phyloP scores from a whole-genome alignment of 2,888 invertebrate genomes.

The Ophion obscuratus region DNA sequence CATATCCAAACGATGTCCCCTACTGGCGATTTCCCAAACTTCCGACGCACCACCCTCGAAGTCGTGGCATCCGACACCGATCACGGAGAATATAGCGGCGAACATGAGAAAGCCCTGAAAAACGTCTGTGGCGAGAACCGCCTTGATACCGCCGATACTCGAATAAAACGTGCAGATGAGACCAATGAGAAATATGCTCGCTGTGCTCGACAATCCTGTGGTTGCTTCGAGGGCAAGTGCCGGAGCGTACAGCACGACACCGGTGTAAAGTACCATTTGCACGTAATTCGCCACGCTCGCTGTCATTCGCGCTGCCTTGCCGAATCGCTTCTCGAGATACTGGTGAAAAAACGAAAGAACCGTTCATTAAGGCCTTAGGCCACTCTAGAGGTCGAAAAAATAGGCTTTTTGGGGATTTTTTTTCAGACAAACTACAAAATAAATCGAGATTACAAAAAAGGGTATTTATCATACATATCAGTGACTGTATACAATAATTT shows the following conservation, averaged over 20 bases:
- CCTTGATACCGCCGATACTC: constrained; percentile 95
- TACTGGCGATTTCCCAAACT: constrained; percentile 89
- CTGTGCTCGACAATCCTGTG: constrained; percentile 84
- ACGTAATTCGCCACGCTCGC: constrained; percentile 86
- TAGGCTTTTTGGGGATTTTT: too few species aligned
- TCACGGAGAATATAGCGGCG: constrained; percentile 90
- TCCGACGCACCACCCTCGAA: constrained; percentile 88
- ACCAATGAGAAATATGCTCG: constrained; percentile 84
- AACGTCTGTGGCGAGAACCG: constrained; percentile 94
- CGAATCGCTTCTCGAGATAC: constrained; percentile 88
- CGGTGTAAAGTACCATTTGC: constrained; percentile 86
- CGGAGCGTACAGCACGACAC: constrained; percentile 88
- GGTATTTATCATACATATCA: too few species aligned
- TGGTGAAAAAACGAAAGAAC: constrained; percentile 78
- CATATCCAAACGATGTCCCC: constrained; percentile 89
- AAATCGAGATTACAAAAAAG: too few species aligned
- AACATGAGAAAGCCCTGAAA: constrained; percentile 94
- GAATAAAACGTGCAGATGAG: constrained; percentile 94
- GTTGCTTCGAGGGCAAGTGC: constrained; percentile 87
- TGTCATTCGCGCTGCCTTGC: constrained; percentile 84
- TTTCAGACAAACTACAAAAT: too few species aligned
- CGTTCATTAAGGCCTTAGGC: not conserved
- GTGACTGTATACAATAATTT: too few species aligned
- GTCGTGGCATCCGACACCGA: constrained; percentile 89
- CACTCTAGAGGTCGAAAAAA: too few species aligned